These are phyloP conservation scores for Danio choprae DNA, from an alignment of 2,797 vertebrate genomes.

Conservation along the genomic window DNA sequence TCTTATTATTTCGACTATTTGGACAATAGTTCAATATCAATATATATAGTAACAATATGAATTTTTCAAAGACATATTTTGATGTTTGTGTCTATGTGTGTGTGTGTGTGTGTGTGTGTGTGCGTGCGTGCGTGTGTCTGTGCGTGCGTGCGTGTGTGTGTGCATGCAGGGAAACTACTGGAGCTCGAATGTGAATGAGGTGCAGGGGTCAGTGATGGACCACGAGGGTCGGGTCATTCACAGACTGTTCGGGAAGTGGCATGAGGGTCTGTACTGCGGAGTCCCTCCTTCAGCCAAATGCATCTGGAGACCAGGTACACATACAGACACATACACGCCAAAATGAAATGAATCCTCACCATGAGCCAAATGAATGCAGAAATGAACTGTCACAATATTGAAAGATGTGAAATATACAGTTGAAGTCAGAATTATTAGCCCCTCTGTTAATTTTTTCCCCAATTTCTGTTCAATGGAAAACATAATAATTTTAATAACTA, in stretches of 20 bases:
- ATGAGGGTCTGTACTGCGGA: conserved; percentile 95
- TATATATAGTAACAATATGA: no score
- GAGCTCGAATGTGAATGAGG: conserved; percentile 97
- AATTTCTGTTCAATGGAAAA: no score
- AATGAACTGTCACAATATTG: background rate
- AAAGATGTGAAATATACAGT: no score
- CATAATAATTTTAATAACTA: no score
- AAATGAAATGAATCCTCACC: background rate
- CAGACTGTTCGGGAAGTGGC: conserved; percentile 98
- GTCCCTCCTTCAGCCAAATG: conserved; percentile 96
- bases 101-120: no score
- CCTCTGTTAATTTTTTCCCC: no score
- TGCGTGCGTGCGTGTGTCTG: no score
- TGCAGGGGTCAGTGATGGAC: conserved; percentile 96
- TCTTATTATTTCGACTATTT: no score
- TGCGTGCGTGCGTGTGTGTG: conserved; percentile 1
- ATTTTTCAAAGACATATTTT: no score
- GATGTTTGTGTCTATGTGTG: no score
- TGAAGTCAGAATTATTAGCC: no score
- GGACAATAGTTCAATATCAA: no score
- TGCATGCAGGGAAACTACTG: conserved; percentile 91
- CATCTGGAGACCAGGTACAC: conserved; percentile 95
- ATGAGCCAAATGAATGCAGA: background rate
- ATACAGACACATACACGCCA: background rate
- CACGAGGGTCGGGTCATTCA: conserved; percentile 96